phyloP scores from a whole-genome alignment of 2,888 invertebrate genomes.

The Hemicrepidius hirtus region DNA sequence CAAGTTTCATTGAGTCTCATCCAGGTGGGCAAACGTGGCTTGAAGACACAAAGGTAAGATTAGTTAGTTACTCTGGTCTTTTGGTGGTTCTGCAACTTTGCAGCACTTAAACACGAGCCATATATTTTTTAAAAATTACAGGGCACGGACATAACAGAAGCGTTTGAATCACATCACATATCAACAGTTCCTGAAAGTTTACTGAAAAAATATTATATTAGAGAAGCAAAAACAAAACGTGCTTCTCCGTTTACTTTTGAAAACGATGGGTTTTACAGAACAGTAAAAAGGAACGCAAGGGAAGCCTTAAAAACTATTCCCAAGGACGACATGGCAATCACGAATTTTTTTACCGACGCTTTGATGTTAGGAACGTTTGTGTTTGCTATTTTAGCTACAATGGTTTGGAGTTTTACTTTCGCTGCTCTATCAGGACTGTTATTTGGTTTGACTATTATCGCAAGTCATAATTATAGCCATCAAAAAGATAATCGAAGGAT shows the following conservation, averaged over 20 bases:
- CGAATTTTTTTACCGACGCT: conserved; percentile 70
- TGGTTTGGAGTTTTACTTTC: conserved; percentile 68
- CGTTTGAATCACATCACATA: conserved; percentile 84
- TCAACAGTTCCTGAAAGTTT: conserved; percentile 74
- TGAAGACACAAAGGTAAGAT: conserved; percentile 78
- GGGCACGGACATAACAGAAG: conserved; percentile 59
- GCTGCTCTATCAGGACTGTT: conserved; percentile 75
- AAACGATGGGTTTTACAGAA: conserved; percentile 83
- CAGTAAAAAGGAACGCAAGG: conserved; percentile 77
- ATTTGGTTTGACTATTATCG: conserved; percentile 76
- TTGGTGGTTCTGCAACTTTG: no score
- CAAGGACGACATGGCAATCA: conserved; percentile 64
- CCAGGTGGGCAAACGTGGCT: conserved; percentile 91
- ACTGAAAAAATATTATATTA: conserved; percentile 79
- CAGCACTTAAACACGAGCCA: no score
- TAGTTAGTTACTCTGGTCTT: no score
- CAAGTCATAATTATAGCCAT: conserved; percentile 87
- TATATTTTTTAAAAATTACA: conserved; percentile 18
- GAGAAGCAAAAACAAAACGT: conserved; percentile 78
- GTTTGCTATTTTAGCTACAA: conserved; percentile 64
- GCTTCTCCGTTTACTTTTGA: conserved; percentile 84
- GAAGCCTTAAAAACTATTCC: conserved; percentile 75
- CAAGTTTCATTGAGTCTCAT: conserved; percentile 84
- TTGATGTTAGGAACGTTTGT: conserved; percentile 67
- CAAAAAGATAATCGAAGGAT: conserved; percentile 85